Evolutionary conservation across 2,797 vertebrate genomes (phyloP), one percentile per base, ranked within the genome.

Genomic region (Fistularia commersonii): DNA sequence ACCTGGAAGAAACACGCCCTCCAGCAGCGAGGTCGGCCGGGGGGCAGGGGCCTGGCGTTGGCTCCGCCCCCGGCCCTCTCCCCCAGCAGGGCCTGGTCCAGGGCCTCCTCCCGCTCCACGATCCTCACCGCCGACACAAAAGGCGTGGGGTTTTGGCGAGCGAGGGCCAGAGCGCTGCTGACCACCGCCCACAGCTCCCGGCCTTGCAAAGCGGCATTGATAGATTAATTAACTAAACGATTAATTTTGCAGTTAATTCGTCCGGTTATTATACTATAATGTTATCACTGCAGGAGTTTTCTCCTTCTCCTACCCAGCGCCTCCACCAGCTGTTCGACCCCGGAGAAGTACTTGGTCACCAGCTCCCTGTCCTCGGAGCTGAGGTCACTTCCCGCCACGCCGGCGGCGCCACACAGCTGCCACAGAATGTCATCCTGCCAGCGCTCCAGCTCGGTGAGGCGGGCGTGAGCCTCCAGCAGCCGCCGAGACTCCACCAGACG

Each of bases 101-200:
- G 84, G 32, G 88, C 81, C 72, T 98, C 93, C 59, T 99, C 96
- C 3, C 95, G 82, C 78, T 99, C 96, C 0, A 97, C 92, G 33
- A 99, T 95, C 41, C 97, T 90, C 45, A 98, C 80, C 0, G 94
- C 94, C 0, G 94, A 95, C 23, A 99, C 97, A 1, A 99, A 92
- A 1, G 92, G 87, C 0, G 91, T 88, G 0, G 97, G 96, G 75
- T 99, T 92, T 48, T 97, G 90, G 0, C 78, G 81, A 8, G 94
- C 94, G 70, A 96, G 80, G 33, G 56, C 78, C 52, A 95, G 77
- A 32, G 92, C 89, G 3, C 86, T 89, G 71, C 89, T 91, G 57
- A 94, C 92, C 1, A 93, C 91, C 0, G 84, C 87, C 91, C 94
- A 97, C 48, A 99, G 78, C 65, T 95, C 92, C 77, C 83, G 91